Evolutionary conservation across 1,140 invertebrate species (phyloP), one percentile per base, ranked within the genome.

Genomic region (Caenorhabditis inopinata): DNA sequence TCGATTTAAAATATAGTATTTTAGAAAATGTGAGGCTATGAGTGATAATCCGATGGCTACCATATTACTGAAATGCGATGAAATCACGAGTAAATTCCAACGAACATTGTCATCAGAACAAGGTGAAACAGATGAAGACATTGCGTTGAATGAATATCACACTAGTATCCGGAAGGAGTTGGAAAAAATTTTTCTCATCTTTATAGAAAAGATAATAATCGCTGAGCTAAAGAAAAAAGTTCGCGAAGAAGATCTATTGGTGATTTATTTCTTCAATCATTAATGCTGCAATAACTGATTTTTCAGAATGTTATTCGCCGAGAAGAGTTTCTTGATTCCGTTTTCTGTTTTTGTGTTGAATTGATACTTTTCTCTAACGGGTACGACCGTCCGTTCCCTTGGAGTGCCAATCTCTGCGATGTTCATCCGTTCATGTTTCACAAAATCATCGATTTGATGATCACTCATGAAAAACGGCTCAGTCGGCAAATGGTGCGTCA

Each of bases 371-470:
- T 38, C 12, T 68, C 58, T 7, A 38, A 68, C 11, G 25, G 32
- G 1, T 68, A 68, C 18, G 58, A 68, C 38, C 29, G 58, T 29
- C 16, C 32, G 11, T 68, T 68, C 11, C 58, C 58, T 0, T 68
- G 58, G 58, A 68, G 58, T 42, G 58, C 58, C 23, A 18, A 68
- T 11, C 7, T 68, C 9, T 68, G 58, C 9, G 1, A 18, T 1
- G 27, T 23, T 21, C 58, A 68, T 68, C 58, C 58, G 38, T 68
- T 68, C n/a, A 68, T 68, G 58, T 68, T 68, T 21, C 58, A 68
- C n/a, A 68, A 68, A 68, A 18, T 68, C 4, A 68, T 68, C n/a
- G 58, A 68, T 42, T 9, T 68, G n/a, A 68, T 68, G 58, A 68
- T 68, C 6, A 68, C 25, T n/a, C 58, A 68, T 42, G 58, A 68